A percentile compares a stretch with the other conserved stretches of the same genome.
Conservation (phyloP, 1,140 invertebrate species). For the Teleogryllus occipitalis region DNA sequence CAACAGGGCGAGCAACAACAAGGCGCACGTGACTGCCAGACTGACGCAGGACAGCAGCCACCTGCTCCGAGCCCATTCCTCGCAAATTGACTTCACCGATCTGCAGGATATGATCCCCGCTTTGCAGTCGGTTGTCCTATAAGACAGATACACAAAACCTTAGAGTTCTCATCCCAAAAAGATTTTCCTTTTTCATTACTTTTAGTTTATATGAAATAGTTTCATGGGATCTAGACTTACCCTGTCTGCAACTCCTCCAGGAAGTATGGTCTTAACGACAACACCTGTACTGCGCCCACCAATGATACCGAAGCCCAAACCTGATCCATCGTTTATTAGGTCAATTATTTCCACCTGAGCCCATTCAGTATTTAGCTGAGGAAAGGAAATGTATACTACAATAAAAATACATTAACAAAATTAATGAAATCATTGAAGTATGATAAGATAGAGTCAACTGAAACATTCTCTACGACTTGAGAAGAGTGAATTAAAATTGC, state of each 20-base stretch:
- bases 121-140: constrained; percentile 74
- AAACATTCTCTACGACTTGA: no score
- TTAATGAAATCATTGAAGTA: no score
- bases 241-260: constrained; percentile 84
- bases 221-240: constrained; percentile 42
- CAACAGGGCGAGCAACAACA: constrained; percentile 79
- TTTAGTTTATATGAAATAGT: not conserved
- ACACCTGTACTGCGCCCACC: constrained; percentile 93
- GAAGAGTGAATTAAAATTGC: no score
- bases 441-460: no score
- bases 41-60: constrained; percentile 83
- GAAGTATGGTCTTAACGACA: constrained; percentile 89
- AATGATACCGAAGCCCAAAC: constrained; percentile 92
- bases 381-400: no score
- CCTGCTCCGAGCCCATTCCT: constrained; percentile 87
- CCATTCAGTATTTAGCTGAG: constrained; percentile 85
- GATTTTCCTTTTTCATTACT: not conserved
- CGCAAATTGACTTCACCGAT: constrained; percentile 87
- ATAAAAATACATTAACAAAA: no score
- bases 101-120: constrained; percentile 90
- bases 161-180: not conserved
- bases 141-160: not conserved
- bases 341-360: constrained; percentile 94
- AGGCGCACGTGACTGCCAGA: constrained; percentile 77
- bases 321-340: constrained; percentile 89